Evolutionary conservation across 1,140 invertebrate species (phyloP).

Genomic region (Calliphora vicina): DNA sequence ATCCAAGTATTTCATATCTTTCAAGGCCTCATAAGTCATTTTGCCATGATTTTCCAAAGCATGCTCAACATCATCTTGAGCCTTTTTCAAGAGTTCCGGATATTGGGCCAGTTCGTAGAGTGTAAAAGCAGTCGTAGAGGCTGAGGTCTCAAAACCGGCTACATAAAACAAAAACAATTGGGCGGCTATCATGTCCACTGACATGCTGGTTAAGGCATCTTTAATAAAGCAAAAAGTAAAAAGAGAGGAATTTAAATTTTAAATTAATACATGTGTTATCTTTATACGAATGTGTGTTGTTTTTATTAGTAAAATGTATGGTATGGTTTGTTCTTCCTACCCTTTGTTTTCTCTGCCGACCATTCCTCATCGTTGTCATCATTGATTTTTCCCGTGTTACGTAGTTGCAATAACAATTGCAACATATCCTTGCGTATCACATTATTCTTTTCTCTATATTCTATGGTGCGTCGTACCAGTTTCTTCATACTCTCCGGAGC

Average conservation of each 20-base stretch:
- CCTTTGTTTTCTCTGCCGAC: conserved; percentile 46
- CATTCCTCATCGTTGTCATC: conserved; percentile 51
- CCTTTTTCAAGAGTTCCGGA: conserved; percentile 66
- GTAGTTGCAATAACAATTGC: conserved; percentile 65
- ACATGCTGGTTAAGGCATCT: conserved; percentile 46
- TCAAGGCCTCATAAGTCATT: conserved; percentile 65
- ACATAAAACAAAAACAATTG: conserved; percentile 70
- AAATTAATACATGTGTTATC: too few relatives aligned
- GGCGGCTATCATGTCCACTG: conserved; percentile 64
- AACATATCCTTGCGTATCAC: conserved; percentile 65
- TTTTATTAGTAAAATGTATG: too few relatives aligned
- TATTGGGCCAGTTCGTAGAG: conserved; percentile 68
- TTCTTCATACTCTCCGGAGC: conserved; percentile 35
- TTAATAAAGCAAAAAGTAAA: neutral
- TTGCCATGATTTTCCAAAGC: conserved; percentile 59
- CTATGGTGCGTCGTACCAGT: conserved; percentile 65
- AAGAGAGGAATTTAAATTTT: conserved; percentile 7
- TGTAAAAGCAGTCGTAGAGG: conserved; percentile 67
- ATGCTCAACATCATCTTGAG: conserved; percentile 67
- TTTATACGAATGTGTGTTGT: too few relatives aligned
- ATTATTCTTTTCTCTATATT: conserved; percentile 63
- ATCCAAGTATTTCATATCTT: conserved; percentile 66
- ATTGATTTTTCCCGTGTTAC: conserved; percentile 60
- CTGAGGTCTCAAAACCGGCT: conserved; percentile 75
- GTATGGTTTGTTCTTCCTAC: conserved; percentile 23